phyloP scores from a whole-genome alignment of 2,797 vertebrate species.

The Melanotaenia nigrans region DNA sequence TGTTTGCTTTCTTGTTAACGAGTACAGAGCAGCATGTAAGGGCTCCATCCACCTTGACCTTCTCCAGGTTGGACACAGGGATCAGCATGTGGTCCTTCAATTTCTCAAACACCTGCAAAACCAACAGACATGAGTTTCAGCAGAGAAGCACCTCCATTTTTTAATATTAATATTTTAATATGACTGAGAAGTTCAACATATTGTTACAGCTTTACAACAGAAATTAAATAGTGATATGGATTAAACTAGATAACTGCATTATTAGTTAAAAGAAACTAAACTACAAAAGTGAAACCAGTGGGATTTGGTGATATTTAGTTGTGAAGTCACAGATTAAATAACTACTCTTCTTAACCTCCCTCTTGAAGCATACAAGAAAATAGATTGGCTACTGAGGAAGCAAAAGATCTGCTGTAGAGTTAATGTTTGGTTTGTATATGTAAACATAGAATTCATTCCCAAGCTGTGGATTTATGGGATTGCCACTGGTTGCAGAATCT shows the following conservation, averaged over 20 bases:
- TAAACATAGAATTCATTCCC: no score
- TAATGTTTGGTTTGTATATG: no score
- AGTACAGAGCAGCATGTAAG: constrained; percentile 94
- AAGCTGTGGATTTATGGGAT: no score
- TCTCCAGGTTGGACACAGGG: constrained; percentile 87
- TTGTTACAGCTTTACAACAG: not conserved
- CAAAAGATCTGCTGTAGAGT: not conserved
- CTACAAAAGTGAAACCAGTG: no score
- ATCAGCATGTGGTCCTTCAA: constrained; percentile 96
- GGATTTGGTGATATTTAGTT: no score
- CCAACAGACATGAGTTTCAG: constrained; percentile 4
- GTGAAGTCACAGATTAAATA: no score
- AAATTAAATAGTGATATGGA: not conserved
- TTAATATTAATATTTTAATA: not conserved
- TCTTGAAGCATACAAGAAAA: no score
- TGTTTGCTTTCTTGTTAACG: constrained; percentile 89
- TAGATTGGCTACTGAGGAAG: not conserved
- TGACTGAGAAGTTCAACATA: no score
- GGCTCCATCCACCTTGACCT: constrained; percentile 90
- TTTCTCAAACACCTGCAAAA: constrained; percentile 91
- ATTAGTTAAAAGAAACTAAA: not conserved
- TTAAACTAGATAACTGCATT: not conserved
- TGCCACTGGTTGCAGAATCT: no score
- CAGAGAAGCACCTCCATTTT: not conserved
- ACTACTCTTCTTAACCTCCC: no score